Evolutionary conservation across 2,113 vertebrate species (phyloP), one percentile per base, ranked within the genome.

Genomic region (Nipponia nippon): DNA sequence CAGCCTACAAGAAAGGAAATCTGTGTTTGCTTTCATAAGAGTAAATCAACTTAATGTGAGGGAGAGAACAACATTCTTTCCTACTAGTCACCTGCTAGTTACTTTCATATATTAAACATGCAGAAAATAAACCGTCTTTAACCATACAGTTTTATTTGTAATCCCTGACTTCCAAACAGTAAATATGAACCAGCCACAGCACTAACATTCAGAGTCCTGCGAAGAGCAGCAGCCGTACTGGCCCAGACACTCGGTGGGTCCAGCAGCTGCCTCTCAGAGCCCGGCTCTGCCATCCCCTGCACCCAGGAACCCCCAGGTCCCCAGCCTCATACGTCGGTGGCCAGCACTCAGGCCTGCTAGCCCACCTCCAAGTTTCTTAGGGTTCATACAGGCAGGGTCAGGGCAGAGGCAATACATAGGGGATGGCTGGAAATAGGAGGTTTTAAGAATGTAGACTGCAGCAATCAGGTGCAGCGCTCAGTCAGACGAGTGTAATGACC

Each of bases 21-120:
- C 87, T 97, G 32, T 97, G 91, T 97, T 97, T 97, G 91, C 61
- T 97, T 97, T 97, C 67, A 88, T 70, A 97, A 89, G 36, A 92
- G 52, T 65, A 90, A 75, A 96, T 92, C 82, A 95, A 89, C 80
- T 93, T 90, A 55, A 88, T 44, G 11, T 44, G 52, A 95, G 49
- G 47, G 70, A 89, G 53, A 71, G 50, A 86, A 83, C n/a, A 83
- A 87, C 91, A 85, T 63, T 88, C 65, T 77, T 94, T 83, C 76
- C 87, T 58, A 72, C 59, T 72, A 92, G 77, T 97, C 91, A 96
- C 76, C 94, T 98, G 86, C 63, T 89, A 89, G 58, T 82, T 95
- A 83, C 84, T 88, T 69, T 76, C 93, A 91, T 49, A 59, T 67
- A 66, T 80, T 71, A 93, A 83, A 62, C 50, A 67, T 6, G 22